Conservation (phyloP, 1,140 invertebrate genomes). For the Diprion similis region DNA sequence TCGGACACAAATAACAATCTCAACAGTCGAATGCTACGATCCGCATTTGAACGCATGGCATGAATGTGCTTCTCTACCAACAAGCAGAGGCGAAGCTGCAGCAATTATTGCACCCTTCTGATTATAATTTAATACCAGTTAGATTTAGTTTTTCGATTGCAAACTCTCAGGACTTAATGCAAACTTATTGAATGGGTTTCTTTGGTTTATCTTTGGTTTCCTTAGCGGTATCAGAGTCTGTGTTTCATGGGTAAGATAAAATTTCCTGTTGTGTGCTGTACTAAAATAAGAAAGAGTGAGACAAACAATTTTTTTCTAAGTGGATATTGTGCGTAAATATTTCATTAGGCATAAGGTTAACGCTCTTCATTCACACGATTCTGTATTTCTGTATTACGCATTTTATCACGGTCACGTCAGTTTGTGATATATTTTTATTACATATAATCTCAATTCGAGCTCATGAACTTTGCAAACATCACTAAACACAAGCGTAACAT, state of each 20-base stretch:
- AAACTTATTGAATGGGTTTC: background rate
- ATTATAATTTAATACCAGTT: conserved; percentile 36
- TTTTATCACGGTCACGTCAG: background rate
- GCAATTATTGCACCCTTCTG: conserved; percentile 68
- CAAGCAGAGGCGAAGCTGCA: conserved; percentile 85
- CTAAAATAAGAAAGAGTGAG: too few relatives aligned
- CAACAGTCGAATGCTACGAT: conserved; percentile 83
- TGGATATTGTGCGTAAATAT: too few relatives aligned
- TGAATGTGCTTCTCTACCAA: conserved; percentile 77
- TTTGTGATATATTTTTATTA: background rate
- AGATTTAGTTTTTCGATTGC: background rate
- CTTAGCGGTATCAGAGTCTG: too few relatives aligned
- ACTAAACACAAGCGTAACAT: too few relatives aligned
- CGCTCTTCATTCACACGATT: background rate
- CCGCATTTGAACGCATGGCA: conserved; percentile 80
- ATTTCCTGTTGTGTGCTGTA: too few relatives aligned
- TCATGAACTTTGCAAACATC: too few relatives aligned
- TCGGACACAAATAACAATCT: conserved; percentile 80
- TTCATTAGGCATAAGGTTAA: background rate
- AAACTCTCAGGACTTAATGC: background rate
- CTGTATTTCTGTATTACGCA: background rate
- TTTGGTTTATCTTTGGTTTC: too few relatives aligned
- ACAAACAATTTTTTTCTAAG: too few relatives aligned
- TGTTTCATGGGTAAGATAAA: too few relatives aligned
- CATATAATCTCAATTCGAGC: background rate